Evolutionary conservation across 2,113 vertebrate species (phyloP).

Genomic region (Channa argus): DNA sequence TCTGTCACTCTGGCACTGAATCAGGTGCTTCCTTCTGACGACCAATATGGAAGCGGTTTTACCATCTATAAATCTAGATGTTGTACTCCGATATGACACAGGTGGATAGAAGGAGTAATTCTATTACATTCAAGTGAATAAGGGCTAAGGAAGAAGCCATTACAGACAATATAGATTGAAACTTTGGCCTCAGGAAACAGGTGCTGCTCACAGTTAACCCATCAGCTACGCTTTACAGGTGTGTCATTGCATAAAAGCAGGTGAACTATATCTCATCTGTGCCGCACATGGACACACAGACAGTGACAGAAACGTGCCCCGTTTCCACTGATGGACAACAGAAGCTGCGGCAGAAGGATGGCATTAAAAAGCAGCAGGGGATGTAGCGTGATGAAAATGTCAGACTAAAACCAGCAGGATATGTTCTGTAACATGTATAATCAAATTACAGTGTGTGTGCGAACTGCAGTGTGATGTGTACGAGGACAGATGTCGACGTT

Average conservation of each 20-base stretch:
- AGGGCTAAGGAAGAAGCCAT: background rate
- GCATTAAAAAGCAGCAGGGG: constrained; percentile 72
- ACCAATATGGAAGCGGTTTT: constrained; percentile 16
- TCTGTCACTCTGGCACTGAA: constrained; percentile 16
- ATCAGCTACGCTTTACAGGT: background rate
- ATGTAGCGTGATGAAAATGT: constrained; percentile 69
- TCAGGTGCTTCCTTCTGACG: background rate
- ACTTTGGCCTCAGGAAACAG: background rate
- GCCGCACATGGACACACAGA: constrained; percentile 2
- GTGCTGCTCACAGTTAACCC: background rate
- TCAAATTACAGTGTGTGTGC: constrained; percentile 46
- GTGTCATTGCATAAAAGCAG: background rate
- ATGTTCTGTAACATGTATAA: constrained; percentile 64
- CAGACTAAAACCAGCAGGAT: constrained; percentile 68
- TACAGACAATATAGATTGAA: background rate
- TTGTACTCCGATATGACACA: background rate
- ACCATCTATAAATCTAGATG: background rate
- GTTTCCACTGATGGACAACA: constrained; percentile 66
- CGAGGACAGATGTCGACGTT: background rate
- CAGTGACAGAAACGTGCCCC: constrained; percentile 28
- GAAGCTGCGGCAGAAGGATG: constrained; percentile 72
- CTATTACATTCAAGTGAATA: background rate
- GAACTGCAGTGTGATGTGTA: background rate
- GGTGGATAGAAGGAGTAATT: background rate
- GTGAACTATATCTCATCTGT: background rate